Base-by-base conservation (phyloP, 1,140 invertebrate species). In the Caenorhabditis tropicalis region DNA sequence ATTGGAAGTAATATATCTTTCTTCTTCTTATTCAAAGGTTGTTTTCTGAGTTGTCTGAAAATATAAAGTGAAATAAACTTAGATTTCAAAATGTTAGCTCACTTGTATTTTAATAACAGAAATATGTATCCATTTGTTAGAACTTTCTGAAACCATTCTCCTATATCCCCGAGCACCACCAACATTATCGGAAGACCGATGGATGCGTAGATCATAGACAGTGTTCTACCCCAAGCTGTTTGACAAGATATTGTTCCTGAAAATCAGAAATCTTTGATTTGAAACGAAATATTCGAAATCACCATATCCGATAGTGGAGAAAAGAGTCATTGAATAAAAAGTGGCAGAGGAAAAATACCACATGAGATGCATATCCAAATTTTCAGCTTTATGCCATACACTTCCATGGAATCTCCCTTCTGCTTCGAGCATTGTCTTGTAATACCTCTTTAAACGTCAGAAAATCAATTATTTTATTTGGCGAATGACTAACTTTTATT, bases 351-450 rank as follows among this genome's bases (percentile, higher is more conserved):
- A 79, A 29, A 83, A 79, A 29, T 85, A 82, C 84, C 84, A 85
- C 81, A 85, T 74, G 27, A 85, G 16, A 80, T 85, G 82, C 46
- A 82, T 65, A 21, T 85, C 79, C n/a, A 85, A 46, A 79, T 85
- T 82, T 79, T 85, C 84, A 19, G 84, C 84, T 56, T 85, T 85
- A 31, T 85, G 84, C 84, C 84, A 85, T 12, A 79, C 81, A 51
- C 80, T 82, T 79, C 84, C 84, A 48, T 82, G 79, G 56, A 82
- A 85, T 27, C 81, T 46, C 19, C 81, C 80, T 58, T 85, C 84
- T 21, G 84, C 80, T n/a, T 74, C 81, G 7, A 85, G 39, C 81
- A 85, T 83, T 53, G 49, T 65, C 29, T 82, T 85, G 46, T 85
- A 85, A 21, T 82, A 85, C 65, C 43, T 29, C 84, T 85, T n/a